phyloP scores from a whole-genome alignment of 1,140 invertebrate genomes.

The Aculops lycopersici region DNA sequence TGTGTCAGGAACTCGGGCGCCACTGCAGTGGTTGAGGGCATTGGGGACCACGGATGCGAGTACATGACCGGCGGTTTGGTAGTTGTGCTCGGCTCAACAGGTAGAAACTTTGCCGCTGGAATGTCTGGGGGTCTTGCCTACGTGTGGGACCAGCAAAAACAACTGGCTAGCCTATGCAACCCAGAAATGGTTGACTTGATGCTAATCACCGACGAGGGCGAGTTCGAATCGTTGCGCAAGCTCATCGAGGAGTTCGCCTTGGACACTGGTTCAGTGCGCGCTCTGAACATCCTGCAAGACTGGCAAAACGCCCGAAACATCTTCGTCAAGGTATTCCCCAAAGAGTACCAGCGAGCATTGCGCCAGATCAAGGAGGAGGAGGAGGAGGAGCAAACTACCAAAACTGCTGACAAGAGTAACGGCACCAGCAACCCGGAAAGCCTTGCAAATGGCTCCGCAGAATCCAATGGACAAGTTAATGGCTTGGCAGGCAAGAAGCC shows the following conservation, averaged over 20 bases:
- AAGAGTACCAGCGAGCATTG: slow-evolving; percentile 72
- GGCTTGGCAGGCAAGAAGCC: neutral
- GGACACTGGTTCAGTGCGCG: slow-evolving; percentile 61
- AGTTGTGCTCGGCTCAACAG: slow-evolving; percentile 67
- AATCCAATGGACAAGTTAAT: neutral
- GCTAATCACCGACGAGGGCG: slow-evolving; percentile 38
- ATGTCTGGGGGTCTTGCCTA: slow-evolving; percentile 94
- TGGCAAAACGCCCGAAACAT: slow-evolving; percentile 38
- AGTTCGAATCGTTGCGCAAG: slow-evolving; percentile 39
- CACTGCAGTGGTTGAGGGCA: slow-evolving; percentile 48
- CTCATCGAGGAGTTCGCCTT: slow-evolving; percentile 54
- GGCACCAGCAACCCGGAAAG: slow-evolving; percentile 13
- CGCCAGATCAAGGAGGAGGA: slow-evolving; percentile 26
- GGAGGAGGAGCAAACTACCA: slow-evolving; percentile 11
- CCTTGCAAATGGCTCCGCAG: neutral
- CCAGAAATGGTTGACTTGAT: slow-evolving; percentile 58
- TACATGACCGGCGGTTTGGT: slow-evolving; percentile 91
- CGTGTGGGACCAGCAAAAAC: slow-evolving; percentile 33
- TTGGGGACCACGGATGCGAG: slow-evolving; percentile 95
- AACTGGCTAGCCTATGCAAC: slow-evolving; percentile 40
- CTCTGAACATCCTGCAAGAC: slow-evolving; percentile 35
- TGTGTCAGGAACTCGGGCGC: slow-evolving; percentile 89
- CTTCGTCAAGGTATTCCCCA: slow-evolving; percentile 85
- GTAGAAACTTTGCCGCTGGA: slow-evolving; percentile 88
- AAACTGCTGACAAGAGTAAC: slow-evolving; percentile 4